A percentile compares a stretch with the other conserved stretches of the same genome.
Conservation (phyloP, 1,140 invertebrate species). For the Colletes latitarsis region DNA sequence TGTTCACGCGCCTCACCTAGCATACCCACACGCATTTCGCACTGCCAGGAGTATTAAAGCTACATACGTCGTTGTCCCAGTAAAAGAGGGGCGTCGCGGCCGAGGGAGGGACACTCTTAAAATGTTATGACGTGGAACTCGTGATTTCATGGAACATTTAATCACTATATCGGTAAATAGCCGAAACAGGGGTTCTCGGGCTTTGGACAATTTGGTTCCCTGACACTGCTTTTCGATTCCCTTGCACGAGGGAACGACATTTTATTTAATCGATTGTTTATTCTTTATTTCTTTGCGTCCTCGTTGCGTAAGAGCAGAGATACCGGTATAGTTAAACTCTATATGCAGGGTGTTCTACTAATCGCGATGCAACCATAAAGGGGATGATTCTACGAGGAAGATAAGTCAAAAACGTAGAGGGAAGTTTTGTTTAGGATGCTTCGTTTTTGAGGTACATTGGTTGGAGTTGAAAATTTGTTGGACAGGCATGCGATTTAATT, state of each 20-base stretch:
- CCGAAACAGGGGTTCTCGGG: conserved; percentile 68
- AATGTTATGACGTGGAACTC: conserved; percentile 80
- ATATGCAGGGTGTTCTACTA: too few species aligned
- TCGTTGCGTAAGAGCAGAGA: too few species aligned
- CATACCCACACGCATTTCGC: conserved; percentile 52
- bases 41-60: conserved; percentile 61
- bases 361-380: too few species aligned
- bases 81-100: conserved; percentile 13
- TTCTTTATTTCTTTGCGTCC: too few species aligned
- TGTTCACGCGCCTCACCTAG: conserved; percentile 25
- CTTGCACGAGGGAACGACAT: too few species aligned
- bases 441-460: too few species aligned
- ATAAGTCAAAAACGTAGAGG: too few species aligned
- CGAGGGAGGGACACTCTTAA: conserved; percentile 70
- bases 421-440: too few species aligned
- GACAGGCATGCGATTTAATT: too few species aligned
- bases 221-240: not conserved
- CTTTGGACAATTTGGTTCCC: not conserved
- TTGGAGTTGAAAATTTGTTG: too few species aligned
- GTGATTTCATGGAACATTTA: conserved; percentile 81
- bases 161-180: conserved; percentile 79
- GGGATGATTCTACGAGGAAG: too few species aligned
- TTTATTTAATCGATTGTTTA: not conserved
- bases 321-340: too few species aligned
- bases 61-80: conserved; percentile 37